These are phyloP conservation scores for Pyxicephalus adspersus DNA, from an alignment of 2,113 vertebrate genomes.

Conservation along the genomic window DNA sequence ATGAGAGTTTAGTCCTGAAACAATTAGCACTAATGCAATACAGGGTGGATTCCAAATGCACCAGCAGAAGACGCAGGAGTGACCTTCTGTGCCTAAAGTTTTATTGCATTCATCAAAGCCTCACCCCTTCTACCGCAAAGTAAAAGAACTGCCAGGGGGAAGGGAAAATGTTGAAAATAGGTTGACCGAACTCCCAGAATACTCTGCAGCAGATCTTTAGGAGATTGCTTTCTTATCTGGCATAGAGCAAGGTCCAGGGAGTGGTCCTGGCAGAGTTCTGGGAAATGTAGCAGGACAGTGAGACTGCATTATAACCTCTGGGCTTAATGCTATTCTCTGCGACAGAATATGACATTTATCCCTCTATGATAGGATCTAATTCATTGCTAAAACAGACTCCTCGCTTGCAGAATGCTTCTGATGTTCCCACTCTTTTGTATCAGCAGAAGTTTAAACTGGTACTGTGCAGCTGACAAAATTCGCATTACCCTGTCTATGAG, in stretches of 20 bases:
- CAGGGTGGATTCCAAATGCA: background rate
- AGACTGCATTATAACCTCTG: slow-evolving; percentile 45
- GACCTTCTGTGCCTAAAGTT: background rate
- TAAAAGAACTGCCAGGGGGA: background rate
- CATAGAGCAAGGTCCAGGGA: slow-evolving; percentile 2
- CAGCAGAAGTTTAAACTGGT: background rate
- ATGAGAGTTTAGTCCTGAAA: background rate
- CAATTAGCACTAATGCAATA: slow-evolving; percentile 27
- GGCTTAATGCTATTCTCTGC: slow-evolving; percentile 22
- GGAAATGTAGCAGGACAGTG: slow-evolving; percentile 22
- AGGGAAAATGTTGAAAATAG: background rate
- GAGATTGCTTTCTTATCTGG: slow-evolving; percentile 11
- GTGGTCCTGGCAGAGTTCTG: slow-evolving; percentile 31
- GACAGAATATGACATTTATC: slow-evolving; percentile 35
- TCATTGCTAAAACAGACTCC: slow-evolving; percentile 11
- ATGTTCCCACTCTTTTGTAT: background rate
- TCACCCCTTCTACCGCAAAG: background rate
- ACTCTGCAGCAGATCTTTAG: background rate
- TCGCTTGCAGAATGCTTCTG: background rate
- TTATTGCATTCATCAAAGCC: background rate
- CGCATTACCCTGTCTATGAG: background rate
- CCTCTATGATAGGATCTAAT: background rate
- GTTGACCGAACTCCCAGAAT: slow-evolving; percentile 40
- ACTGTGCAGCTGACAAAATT: background rate
- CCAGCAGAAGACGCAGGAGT: background rate